Percentiles rank a stretch among this genome's conserved stretches.
phyloP scores from a whole-genome alignment of 2,113 vertebrate genomes.

The Rhinolophus sinicus region DNA sequence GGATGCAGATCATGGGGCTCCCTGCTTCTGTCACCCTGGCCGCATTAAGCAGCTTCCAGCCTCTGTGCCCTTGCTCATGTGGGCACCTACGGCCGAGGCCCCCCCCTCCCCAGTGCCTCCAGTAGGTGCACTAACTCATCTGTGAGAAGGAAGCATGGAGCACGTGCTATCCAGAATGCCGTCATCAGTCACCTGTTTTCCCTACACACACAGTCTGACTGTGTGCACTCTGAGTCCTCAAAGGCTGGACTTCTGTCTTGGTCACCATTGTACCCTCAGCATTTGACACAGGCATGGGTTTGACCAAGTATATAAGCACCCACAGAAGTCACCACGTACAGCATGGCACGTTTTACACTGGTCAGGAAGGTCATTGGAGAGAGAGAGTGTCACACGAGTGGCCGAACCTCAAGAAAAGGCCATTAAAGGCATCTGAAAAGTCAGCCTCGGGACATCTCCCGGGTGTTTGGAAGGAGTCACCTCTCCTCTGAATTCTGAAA shows the following conservation, averaged over 20 bases:
- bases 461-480: neutral
- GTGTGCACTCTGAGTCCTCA: neutral
- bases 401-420: neutral
- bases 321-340: neutral
- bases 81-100: neutral
- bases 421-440: fast-evolving
- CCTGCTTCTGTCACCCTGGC: neutral
- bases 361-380: too few species aligned
- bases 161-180: neutral
- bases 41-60: neutral
- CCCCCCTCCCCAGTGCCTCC: fast-evolving
- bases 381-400: fast-evolving
- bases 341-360: fast-evolving
- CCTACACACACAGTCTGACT: neutral
- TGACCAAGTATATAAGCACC: neutral
- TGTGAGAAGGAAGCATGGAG: neutral
- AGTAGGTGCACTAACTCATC: neutral
- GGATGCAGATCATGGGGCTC: neutral
- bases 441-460: fast-evolving
- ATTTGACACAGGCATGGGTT: fast-evolving
- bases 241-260: neutral
- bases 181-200: too few species aligned
- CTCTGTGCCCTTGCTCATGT: neutral
- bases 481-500: neutral
- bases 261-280: neutral